Conservation (phyloP, 1,140 invertebrate species). For the Hycleus cichorii region DNA sequence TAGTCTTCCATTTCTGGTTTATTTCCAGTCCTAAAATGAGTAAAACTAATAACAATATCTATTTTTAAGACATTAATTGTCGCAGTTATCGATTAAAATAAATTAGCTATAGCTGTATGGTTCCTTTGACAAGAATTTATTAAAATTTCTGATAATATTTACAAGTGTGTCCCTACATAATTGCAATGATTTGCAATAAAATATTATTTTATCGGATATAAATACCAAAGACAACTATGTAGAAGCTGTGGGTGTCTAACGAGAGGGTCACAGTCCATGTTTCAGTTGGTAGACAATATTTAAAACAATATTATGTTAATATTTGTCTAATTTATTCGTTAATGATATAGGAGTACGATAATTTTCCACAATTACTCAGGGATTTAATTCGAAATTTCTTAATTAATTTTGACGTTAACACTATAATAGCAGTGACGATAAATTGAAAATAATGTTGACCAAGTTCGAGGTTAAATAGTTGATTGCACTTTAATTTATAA, state of each 20-base stretch:
- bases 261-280: conserved; percentile 29
- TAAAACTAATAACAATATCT: no score
- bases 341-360: no score
- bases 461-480: neutral
- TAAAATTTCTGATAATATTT: conserved; percentile 25
- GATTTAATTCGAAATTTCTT: neutral
- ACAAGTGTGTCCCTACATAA: conserved; percentile 32
- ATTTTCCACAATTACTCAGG: neutral
- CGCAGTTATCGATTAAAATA: no score
- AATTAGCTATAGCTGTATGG: no score
- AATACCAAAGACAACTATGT: conserved; percentile 32
- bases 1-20: no score
- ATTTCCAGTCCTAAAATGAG: no score
- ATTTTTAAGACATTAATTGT: no score
- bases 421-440: neutral
- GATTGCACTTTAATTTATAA: neutral
- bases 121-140: no score
- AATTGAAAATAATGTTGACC: neutral
- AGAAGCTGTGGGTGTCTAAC: conserved; percentile 34
- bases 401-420: neutral
- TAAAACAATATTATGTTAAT: no score
- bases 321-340: no score
- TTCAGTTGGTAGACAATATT: no score
- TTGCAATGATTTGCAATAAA: conserved; percentile 37
- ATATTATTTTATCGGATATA: conserved; percentile 39